phyloP scores from a whole-genome alignment of 2,113 vertebrate genomes.

The Pomatorhinus ruficollis region DNA sequence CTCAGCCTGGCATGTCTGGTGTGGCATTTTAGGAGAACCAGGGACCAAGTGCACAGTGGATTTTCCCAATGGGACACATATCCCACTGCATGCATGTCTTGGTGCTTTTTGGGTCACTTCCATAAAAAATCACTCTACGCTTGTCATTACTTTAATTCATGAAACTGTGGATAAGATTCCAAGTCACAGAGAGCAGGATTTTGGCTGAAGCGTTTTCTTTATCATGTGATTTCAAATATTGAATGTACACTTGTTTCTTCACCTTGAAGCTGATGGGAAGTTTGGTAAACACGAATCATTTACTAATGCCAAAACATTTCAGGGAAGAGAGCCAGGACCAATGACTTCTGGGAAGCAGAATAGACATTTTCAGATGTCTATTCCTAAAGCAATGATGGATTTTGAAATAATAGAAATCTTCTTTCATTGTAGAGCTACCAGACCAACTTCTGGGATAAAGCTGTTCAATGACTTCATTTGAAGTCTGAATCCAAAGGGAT shows the following conservation, averaged over 20 bases:
- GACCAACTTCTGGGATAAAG: not conserved
- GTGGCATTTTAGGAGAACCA: not conserved
- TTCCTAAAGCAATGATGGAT: not conserved
- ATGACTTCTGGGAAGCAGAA: not conserved
- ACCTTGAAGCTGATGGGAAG: not conserved
- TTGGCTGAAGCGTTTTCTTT: not conserved
- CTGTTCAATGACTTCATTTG: not conserved
- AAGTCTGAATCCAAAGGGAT: not conserved
- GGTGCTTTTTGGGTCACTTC: not conserved
- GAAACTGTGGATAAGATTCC: not conserved
- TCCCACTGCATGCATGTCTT: not conserved
- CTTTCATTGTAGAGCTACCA: not conserved
- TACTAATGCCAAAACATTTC: not conserved
- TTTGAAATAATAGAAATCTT: not conserved
- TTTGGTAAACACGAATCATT: not conserved
- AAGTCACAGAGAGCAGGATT: not conserved
- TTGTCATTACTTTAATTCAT: not conserved
- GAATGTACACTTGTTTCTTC: not conserved
- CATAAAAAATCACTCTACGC: not conserved
- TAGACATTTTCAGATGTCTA: not conserved
- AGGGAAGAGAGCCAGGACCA: not conserved
- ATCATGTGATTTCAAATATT: not conserved
- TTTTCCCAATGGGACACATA: not conserved
- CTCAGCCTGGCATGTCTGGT: not conserved
- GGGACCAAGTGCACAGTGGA: not conserved